Evolutionary conservation across 2,888 invertebrate species (phyloP).

Genomic region (Caenorhabditis doughertyi): DNA sequence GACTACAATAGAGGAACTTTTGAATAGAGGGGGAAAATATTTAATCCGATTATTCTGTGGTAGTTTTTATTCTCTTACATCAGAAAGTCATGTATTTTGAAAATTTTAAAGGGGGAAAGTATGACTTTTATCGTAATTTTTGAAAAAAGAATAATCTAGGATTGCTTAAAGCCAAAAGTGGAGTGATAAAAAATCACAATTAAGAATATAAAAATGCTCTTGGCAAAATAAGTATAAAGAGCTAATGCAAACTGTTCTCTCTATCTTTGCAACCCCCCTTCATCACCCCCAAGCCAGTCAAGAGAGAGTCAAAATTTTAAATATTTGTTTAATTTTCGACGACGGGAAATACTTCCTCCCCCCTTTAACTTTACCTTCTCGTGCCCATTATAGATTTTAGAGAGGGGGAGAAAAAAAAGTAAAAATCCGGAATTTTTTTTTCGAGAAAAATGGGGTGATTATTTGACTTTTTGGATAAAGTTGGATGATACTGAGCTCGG

Average conservation of each 20-base stretch:
- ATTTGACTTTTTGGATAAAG: background rate
- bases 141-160: background rate
- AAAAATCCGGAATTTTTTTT: background rate
- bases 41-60: background rate
- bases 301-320: conserved; percentile 46
- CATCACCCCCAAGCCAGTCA: no score
- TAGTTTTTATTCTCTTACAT: no score
- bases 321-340: conserved; percentile 53
- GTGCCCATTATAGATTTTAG: conserved; percentile 5
- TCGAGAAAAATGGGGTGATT: background rate
- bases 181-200: background rate
- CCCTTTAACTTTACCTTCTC: conserved; percentile 1
- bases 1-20: background rate
- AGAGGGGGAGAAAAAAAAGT: background rate
- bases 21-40: background rate
- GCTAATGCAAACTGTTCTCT: conserved; percentile 20
- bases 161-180: background rate
- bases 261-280: background rate
- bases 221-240: background rate
- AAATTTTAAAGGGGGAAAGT: background rate
- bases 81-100: no score
- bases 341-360: conserved; percentile 6
- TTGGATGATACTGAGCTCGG: no score
- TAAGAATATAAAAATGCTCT: background rate
- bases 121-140: background rate